Base-by-base conservation (phyloP, 2,888 invertebrate species). In the Agrotis clavis region DNA sequence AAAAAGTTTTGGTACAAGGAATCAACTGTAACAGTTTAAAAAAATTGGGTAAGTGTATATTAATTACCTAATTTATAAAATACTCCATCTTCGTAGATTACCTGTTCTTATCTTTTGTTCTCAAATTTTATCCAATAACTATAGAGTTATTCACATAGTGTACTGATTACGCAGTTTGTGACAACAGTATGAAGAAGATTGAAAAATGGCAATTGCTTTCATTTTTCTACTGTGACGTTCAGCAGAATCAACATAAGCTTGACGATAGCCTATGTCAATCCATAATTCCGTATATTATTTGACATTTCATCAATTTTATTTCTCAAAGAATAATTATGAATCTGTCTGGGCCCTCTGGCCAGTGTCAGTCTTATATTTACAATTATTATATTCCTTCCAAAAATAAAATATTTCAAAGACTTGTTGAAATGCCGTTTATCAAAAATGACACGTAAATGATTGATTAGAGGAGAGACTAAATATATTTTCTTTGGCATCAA, bases 401-500 rank as follows among this genome's bases (percentile, higher is more conserved):
- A 80, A 60, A 60, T 50, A 47, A 70, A 73, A 71, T n/a, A 62
- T 72, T 45, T 61, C 19, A 19, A 57, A 66, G 63, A 77, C 66
- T 69, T 71, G 86, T 72, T 83, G 86, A 86, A 71, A 74, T 61
- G 62, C 79, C 73, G 69, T 79, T 85, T 82, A 78, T 79, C 79
- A 76, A 53, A 69, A 64, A 66, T 68, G 86, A 80, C 85, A 84
- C 50, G 3, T 59, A 35, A 67, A 71, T 86, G 86, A 86, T 84
- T 84, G 86, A 86, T 86, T 81, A 70, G 77, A 71, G 57, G 64
- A 71, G 50, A 67, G 21, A 77, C 83, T 76, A 83, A 79, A 86
- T 79, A 79, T 78, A 81, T 83, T 81, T 79, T 81, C 81, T 77
- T 86, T 86, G 82, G 78, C 85, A 72, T 81, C 78, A 71, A 84